phyloP scores from a whole-genome alignment of 1,140 invertebrate species.

The Trinorchestia longiramus region DNA sequence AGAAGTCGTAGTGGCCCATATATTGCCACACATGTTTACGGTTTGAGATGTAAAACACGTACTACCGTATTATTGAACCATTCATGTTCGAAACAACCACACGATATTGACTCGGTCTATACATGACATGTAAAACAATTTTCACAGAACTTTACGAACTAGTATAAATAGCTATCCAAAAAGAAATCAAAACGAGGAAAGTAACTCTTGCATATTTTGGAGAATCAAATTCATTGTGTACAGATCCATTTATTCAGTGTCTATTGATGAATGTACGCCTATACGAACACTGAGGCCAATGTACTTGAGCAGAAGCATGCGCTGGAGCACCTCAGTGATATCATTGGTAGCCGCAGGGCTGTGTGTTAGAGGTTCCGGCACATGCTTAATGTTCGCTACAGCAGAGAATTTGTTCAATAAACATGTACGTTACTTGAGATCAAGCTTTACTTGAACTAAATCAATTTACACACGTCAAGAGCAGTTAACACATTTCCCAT shows the following conservation, averaged over 20 bases:
- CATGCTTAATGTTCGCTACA: too few relatives aligned
- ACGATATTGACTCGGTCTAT: not conserved
- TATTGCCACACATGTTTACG: not conserved
- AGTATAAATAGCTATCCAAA: not conserved
- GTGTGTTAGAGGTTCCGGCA: too few relatives aligned
- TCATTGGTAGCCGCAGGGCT: not conserved
- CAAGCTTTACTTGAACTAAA: not conserved
- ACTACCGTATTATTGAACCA: too few relatives aligned
- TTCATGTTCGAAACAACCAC: not conserved
- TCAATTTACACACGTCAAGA: not conserved
- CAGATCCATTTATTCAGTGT: not conserved
- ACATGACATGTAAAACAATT: not conserved
- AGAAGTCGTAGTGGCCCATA: not conserved
- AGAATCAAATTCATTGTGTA: not conserved
- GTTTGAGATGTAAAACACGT: too few relatives aligned
- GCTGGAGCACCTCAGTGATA: not conserved
- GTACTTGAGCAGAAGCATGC: not conserved
- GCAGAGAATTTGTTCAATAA: not conserved
- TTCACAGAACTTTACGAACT: not conserved
- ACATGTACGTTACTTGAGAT: not conserved
- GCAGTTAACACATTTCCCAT: not conserved
- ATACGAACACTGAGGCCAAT: not conserved
- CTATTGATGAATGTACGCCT: not conserved
- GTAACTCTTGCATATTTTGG: not conserved
- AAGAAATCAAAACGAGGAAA: not conserved